Percentiles rank a stretch among this genome's conserved stretches.
Conservation (phyloP, 1,140 invertebrate species). For the Rhizoglyphus robini region DNA sequence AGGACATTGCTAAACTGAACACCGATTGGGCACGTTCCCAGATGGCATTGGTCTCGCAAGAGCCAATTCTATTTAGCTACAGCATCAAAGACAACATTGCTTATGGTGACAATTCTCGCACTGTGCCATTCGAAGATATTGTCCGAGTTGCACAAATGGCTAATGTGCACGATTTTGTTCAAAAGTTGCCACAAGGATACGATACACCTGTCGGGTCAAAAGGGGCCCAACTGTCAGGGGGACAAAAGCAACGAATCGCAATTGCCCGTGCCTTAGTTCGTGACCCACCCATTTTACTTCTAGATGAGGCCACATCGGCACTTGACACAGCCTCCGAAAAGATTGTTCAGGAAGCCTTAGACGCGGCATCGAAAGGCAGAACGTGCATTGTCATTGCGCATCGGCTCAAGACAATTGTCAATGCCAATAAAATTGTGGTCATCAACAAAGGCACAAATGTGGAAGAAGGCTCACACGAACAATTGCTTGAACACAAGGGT, state of each 20-base stretch:
- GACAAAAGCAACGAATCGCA: slow-evolving; percentile 75
- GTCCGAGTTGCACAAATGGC: slow-evolving; percentile 47
- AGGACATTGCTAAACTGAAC: slow-evolving; percentile 14
- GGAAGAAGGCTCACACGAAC: slow-evolving; percentile 65
- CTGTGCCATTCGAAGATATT: slow-evolving; percentile 35
- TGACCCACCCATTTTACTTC: slow-evolving; percentile 44
- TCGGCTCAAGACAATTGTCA: slow-evolving; percentile 51
- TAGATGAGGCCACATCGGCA: slow-evolving; percentile 32
- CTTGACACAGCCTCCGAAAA: slow-evolving; percentile 30
- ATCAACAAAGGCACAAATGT: slow-evolving; percentile 57
- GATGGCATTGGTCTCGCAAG: slow-evolving; percentile 47
- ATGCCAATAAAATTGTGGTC: slow-evolving; percentile 59
- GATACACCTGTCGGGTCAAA: slow-evolving; percentile 42
- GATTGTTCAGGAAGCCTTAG: slow-evolving; percentile 51
- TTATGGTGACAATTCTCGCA: slow-evolving; percentile 31
- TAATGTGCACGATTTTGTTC: slow-evolving; percentile 59
- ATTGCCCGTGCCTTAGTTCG: slow-evolving; percentile 34
- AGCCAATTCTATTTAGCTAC: slow-evolving; percentile 41
- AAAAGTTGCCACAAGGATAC: slow-evolving; percentile 54
- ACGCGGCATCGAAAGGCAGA: slow-evolving; percentile 41
- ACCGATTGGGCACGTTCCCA: slow-evolving; percentile 34
- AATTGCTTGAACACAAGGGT: slow-evolving; percentile 55
- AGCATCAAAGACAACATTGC: slow-evolving; percentile 42
- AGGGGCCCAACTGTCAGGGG: slow-evolving; percentile 47
- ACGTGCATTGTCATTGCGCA: slow-evolving; percentile 69